phyloP scores from a whole-genome alignment of 2,888 invertebrate species.

The Drosophila koepferae region DNA sequence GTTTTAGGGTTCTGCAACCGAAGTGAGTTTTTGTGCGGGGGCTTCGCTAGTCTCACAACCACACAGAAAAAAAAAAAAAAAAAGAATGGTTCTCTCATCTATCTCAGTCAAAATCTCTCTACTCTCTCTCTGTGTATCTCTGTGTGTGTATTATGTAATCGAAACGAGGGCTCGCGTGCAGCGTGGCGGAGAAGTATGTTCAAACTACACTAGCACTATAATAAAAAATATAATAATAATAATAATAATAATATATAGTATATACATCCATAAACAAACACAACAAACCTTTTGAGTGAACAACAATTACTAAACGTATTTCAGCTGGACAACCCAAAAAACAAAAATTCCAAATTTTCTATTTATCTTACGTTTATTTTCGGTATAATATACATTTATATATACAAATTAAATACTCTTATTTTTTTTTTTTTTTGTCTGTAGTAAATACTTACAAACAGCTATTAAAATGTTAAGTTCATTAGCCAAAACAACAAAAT shows the following conservation, averaged over 20 bases:
- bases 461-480: constrained; percentile 42
- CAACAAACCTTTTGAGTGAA: constrained; percentile 49
- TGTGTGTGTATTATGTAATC: constrained; percentile 46
- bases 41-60: constrained; percentile 36
- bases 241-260: constrained; percentile 11
- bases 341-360: constrained; percentile 15
- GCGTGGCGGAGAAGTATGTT: constrained; percentile 79
- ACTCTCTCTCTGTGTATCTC: constrained; percentile 46
- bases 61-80: constrained; percentile 24
- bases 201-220: constrained; percentile 68
- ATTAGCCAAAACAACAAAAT: constrained; percentile 44
- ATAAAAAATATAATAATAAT: constrained; percentile 9
- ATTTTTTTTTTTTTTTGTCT: constrained; percentile 44
- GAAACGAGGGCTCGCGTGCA: constrained; percentile 79
- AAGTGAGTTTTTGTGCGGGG: constrained; percentile 55
- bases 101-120: constrained; percentile 40
- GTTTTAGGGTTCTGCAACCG: constrained; percentile 32
- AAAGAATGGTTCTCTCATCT: constrained; percentile 51
- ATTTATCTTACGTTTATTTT: constrained; percentile 40
- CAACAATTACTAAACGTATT: constrained; percentile 39
- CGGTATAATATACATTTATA: constrained; percentile 10
- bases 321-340: not conserved
- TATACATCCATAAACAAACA: constrained; percentile 43
- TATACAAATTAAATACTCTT: constrained; percentile 35
- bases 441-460: constrained; percentile 47